Percentiles rank a stretch among this genome's conserved stretches.
phyloP scores from a whole-genome alignment of 2,888 invertebrate genomes.

The Hemithea aestivaria region DNA sequence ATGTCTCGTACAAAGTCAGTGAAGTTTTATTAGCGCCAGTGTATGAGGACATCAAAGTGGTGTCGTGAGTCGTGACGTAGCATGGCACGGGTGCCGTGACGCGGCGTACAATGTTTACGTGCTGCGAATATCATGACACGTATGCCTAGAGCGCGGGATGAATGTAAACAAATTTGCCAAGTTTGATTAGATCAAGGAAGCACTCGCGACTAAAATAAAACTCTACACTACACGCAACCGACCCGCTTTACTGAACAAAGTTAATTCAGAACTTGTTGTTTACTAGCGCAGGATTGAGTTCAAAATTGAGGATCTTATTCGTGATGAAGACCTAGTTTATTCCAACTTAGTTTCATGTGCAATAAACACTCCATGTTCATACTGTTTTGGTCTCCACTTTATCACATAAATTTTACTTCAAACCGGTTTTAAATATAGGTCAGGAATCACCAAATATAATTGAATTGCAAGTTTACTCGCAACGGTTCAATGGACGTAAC shows the following conservation, averaged over 20 bases:
- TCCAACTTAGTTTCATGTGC: conserved; percentile 2
- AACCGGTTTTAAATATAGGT: too few species aligned
- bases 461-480: conserved; percentile 16
- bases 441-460: conserved; percentile 14
- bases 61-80: conserved; percentile 37
- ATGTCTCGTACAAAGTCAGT: conserved; percentile 49
- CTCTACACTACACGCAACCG: conserved; percentile 26
- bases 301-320: conserved; percentile 16
- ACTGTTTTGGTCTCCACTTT: too few species aligned
- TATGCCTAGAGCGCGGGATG: conserved; percentile 46
- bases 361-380: too few species aligned
- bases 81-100: conserved; percentile 9
- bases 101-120: conserved; percentile 60
- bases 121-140: conserved; percentile 60
- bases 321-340: conserved; percentile 12
- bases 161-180: conserved; percentile 73
- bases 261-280: conserved; percentile 31
- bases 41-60: conserved; percentile 64
- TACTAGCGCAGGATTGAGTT: conserved; percentile 13
- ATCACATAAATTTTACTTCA: conserved; percentile 16
- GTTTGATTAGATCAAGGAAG: conserved; percentile 68
- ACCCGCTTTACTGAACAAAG: conserved; percentile 20
- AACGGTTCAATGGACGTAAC: conserved; percentile 25
- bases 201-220: conserved; percentile 58
- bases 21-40: conserved; percentile 62